Conservation (phyloP, 2,113 vertebrate genomes). For the Martes martes region DNA sequence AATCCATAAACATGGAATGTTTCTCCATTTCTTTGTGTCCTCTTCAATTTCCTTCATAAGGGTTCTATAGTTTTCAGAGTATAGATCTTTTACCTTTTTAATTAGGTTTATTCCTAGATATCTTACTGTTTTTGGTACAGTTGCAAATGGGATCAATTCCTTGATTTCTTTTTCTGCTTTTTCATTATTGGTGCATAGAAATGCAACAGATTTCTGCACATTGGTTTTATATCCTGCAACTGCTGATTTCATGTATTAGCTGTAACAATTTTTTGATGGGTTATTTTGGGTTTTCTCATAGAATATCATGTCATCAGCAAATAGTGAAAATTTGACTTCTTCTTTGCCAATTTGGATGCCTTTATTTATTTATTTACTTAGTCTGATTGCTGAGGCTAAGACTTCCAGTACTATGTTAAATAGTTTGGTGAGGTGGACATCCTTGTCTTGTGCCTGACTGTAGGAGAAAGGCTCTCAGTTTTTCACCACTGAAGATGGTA, state of each 20-base stretch:
- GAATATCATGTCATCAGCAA: background rate
- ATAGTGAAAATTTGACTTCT: background rate
- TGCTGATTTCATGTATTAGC: background rate
- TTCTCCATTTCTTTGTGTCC: background rate
- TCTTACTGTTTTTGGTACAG: background rate
- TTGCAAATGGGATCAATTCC: background rate
- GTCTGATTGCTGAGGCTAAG: background rate
- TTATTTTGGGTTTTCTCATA: background rate
- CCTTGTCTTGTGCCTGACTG: background rate
- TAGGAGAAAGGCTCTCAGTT: background rate
- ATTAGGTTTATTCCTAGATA: background rate
- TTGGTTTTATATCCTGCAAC: background rate
- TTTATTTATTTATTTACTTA: background rate
- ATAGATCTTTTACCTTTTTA: background rate
- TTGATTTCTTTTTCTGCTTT: background rate
- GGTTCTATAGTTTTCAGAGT: background rate
- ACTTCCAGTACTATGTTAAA: background rate
- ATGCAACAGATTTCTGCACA: background rate
- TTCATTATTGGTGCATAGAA: background rate
- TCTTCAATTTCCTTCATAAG: background rate
- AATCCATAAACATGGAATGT: background rate
- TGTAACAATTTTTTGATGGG: background rate
- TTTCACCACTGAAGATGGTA: background rate
- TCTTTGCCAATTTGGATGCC: background rate
- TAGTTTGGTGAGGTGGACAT: background rate